A percentile compares a stretch with the other conserved stretches of the same genome.
Conservation (phyloP, 1,140 invertebrate genomes). For the Mizuhopecten yessoensis region DNA sequence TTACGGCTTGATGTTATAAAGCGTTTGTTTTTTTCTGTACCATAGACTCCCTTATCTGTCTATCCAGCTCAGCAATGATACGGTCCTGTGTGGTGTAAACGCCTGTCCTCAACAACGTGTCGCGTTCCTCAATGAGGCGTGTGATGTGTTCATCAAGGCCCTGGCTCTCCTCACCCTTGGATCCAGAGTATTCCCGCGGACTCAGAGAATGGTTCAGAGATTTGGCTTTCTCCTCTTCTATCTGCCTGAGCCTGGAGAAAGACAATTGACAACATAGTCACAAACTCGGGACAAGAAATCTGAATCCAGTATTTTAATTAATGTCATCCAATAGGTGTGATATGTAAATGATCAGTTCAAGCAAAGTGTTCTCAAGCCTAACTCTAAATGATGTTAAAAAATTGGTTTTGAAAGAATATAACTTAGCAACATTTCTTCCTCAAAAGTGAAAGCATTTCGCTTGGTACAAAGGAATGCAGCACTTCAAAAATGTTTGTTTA, state of each 20-base stretch:
- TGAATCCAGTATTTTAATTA: not conserved
- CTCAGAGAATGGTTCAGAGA: constrained; percentile 61
- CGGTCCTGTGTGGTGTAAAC: constrained; percentile 83
- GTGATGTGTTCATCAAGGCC: constrained; percentile 82
- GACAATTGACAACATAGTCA: not conserved
- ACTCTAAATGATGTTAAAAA: too few species aligned
- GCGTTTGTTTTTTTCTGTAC: constrained; percentile 69
- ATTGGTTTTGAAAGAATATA: not conserved
- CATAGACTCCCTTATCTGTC: constrained; percentile 82
- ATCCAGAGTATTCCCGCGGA: constrained; percentile 58
- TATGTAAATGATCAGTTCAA: too few species aligned
- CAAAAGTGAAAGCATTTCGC: too few species aligned
- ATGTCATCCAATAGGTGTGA: too few species aligned
- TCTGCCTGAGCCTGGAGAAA: constrained; percentile 73
- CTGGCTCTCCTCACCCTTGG: constrained; percentile 69
- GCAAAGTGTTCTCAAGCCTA: not conserved
- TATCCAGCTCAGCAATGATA: constrained; percentile 83
- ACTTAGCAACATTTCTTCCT: too few species aligned
- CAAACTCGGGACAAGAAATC: not conserved
- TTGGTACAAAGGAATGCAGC: too few species aligned
- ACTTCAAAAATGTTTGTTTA: too few species aligned
- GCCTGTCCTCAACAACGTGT: constrained; percentile 82
- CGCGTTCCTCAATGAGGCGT: constrained; percentile 83
- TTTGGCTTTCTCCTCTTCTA: constrained; percentile 76
- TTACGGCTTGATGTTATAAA: constrained; percentile 45